These are phyloP conservation scores for Megalops cyprinoides DNA, from an alignment of 2,797 vertebrate species.

Conservation along the genomic window DNA sequence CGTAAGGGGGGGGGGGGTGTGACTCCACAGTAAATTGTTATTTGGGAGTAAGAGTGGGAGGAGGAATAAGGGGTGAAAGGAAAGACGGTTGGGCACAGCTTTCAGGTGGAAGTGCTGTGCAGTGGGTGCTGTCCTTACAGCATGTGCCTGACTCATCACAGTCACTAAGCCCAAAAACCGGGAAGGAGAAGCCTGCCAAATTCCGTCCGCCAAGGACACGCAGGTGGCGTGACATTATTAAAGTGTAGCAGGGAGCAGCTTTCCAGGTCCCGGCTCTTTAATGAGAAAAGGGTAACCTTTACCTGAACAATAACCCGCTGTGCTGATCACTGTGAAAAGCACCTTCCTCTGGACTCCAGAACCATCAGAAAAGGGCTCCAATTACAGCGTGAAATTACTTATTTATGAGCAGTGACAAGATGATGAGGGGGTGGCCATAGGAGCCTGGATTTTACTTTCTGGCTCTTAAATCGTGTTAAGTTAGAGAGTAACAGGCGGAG, in stretches of 20 bases:
- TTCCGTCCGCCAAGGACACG: background rate
- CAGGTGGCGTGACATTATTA: background rate
- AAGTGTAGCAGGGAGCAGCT: background rate
- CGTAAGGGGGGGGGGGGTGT: too few relatives aligned
- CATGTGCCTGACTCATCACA: background rate
- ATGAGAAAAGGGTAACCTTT: background rate
- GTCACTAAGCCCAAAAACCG: background rate
- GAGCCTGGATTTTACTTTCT: background rate
- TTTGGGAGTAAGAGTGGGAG: too few relatives aligned
- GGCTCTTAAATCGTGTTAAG: background rate
- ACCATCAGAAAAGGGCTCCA: background rate
- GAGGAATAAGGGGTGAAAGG: too few relatives aligned
- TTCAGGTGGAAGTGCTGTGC: too few relatives aligned
- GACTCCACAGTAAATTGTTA: too few relatives aligned
- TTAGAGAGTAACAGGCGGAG: background rate
- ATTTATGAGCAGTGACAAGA: conserved; percentile 23
- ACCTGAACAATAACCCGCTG: background rate
- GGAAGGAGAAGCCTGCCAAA: background rate
- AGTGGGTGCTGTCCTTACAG: background rate
- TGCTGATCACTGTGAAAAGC: background rate
- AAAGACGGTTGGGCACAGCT: too few relatives aligned
- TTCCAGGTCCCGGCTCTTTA: background rate
- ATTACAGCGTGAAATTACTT: conserved; percentile 9
- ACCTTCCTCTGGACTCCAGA: background rate
- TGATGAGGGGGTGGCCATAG: background rate